Percentiles rank a stretch among this genome's conserved stretches.
phyloP scores from a whole-genome alignment of 1,140 invertebrate species.

The Sycophila sp. region DNA sequence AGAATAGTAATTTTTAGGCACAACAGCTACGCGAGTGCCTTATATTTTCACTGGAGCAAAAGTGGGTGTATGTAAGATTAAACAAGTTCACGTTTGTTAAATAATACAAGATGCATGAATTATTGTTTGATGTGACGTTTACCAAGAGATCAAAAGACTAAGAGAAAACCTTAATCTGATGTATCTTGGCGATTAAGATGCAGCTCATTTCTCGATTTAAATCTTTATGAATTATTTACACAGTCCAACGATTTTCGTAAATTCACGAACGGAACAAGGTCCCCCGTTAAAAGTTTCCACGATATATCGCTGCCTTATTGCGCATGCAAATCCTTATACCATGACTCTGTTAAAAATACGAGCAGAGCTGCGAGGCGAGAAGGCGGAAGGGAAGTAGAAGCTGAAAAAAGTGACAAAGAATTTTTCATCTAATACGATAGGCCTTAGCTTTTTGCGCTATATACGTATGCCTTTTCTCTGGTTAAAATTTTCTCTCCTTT shows the following conservation, averaged over 20 bases:
- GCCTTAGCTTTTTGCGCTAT: neutral
- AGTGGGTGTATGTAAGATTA: no score
- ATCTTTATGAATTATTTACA: constrained; percentile 11
- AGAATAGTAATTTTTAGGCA: no score
- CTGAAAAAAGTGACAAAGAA: neutral
- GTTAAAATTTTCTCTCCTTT: neutral
- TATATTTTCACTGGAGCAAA: no score
- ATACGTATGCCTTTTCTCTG: neutral
- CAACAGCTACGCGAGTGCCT: no score
- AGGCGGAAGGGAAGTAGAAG: no score
- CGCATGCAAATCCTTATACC: constrained; percentile 13
- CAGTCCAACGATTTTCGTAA: neutral
- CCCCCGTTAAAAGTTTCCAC: neutral
- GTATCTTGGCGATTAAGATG: no score
- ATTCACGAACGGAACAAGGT: neutral
- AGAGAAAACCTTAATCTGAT: no score
- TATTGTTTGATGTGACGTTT: no score
- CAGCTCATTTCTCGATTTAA: no score
- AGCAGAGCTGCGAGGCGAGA: neutral
- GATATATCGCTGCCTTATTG: constrained; percentile 1
- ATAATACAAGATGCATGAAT: no score
- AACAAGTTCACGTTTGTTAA: no score
- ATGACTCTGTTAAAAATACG: constrained; percentile 10
- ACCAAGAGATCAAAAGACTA: no score
- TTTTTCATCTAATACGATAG: constrained; percentile 1